A percentile compares a stretch with the other conserved stretches of the same genome.
phyloP scores from a whole-genome alignment of 2,113 vertebrate genomes.

The Colius striatus region DNA sequence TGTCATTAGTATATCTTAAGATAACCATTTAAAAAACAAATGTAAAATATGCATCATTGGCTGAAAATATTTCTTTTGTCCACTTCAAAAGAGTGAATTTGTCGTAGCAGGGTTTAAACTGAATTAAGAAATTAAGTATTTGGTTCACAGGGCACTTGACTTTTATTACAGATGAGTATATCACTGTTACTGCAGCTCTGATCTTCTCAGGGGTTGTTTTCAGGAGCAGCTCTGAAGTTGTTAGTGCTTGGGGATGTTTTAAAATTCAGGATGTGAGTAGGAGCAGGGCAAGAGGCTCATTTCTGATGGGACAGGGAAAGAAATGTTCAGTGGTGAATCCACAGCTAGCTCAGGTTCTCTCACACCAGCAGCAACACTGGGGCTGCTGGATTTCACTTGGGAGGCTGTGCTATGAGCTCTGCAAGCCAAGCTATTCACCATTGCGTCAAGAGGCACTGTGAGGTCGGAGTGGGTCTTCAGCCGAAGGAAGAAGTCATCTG shows the following conservation, averaged over 20 bases:
- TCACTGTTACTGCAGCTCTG: neutral
- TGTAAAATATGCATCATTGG: neutral
- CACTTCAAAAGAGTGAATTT: neutral
- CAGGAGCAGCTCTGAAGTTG: neutral
- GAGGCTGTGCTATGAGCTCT: neutral
- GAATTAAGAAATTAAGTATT: conserved; percentile 6
- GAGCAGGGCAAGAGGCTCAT: neutral
- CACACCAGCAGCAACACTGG: neutral
- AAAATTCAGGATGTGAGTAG: neutral
- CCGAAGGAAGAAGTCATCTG: neutral
- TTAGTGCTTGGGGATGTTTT: neutral
- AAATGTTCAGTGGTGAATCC: neutral
- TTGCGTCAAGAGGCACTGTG: rapidly evolving
- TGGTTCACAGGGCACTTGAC: conserved; percentile 4
- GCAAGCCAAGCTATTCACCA: neutral
- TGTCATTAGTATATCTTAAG: neutral
- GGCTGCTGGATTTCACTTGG: neutral
- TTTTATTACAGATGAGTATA: neutral
- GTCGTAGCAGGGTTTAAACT: neutral
- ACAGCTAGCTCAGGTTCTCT: neutral
- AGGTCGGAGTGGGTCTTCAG: neutral
- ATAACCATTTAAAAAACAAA: neutral
- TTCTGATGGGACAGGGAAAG: neutral
- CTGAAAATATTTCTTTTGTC: neutral
- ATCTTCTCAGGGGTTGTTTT: neutral